Conservation (phyloP, 2,888 invertebrate species). For the Nemoura dubitans region DNA sequence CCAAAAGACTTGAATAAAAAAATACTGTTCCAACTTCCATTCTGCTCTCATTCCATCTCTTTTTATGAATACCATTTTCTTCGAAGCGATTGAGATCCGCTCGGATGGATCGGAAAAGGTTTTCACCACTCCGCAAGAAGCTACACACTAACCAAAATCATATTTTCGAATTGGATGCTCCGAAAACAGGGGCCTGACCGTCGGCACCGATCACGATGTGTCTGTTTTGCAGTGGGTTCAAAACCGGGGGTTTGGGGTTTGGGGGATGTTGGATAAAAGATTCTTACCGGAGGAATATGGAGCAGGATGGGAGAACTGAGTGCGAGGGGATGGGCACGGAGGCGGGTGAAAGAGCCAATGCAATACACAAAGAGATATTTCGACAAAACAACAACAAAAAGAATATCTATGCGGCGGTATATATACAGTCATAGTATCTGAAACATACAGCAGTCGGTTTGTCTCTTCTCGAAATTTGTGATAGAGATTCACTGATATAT, state of each 20-base stretch:
- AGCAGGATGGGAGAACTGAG: conserved; percentile 35
- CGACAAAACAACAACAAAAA: conserved; percentile 40
- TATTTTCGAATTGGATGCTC: conserved; percentile 47
- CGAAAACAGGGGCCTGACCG: conserved; percentile 32
- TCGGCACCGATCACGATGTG: neutral
- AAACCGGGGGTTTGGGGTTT: conserved; percentile 33
- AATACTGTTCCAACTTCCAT: conserved; percentile 46
- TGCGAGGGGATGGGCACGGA: conserved; percentile 32
- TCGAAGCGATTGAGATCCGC: conserved; percentile 45
- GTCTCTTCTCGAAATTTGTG: neutral
- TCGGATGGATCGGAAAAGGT: conserved; percentile 48
- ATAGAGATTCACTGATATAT: conserved; percentile 26
- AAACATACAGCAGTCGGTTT: neutral
- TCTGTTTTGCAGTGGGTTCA: neutral
- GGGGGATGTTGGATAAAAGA: conserved; percentile 37
- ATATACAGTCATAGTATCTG: neutral
- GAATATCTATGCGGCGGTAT: neutral
- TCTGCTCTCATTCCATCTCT: conserved; percentile 44
- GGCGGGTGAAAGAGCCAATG: conserved; percentile 26
- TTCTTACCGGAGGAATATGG: conserved; percentile 18
- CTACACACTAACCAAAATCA: conserved; percentile 46
- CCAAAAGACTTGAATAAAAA: conserved; percentile 31
- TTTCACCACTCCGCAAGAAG: conserved; percentile 36
- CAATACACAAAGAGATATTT: conserved; percentile 31
- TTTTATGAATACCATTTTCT: conserved; percentile 49